Evolutionary conservation across 1,140 invertebrate species (phyloP), one percentile per base, ranked within the genome.

Genomic region (Melitaea cinxia): DNA sequence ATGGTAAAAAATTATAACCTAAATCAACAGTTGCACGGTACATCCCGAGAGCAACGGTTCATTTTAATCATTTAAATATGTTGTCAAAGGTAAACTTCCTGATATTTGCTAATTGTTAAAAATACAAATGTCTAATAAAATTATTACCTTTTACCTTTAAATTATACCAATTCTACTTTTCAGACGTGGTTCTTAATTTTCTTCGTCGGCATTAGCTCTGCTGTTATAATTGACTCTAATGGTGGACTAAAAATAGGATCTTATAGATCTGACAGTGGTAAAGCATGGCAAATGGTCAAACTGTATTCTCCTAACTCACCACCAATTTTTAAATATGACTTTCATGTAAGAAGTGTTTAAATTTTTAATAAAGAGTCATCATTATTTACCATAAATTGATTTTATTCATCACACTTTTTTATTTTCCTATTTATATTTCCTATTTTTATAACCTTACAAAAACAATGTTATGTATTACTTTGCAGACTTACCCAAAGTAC

Each of bases 401-500:
- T n/a, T n/a, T n/a, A n/a, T n/a, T n/a, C n/a, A n/a, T n/a, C n/a
- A n/a, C n/a, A n/a, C n/a, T n/a, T n/a, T n/a, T n/a, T n/a, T n/a
- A n/a, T n/a, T n/a, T n/a, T n/a, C n/a, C n/a, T n/a, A n/a, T n/a
- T n/a, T n/a, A 10, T 35, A 10, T 10, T 7, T 6, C 33, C 33
- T 35, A 35, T 2, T 7, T 4, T n/a, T 35, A 35, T 35, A 35
- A 35, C 2, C 12, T 28, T 28, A 26, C 24, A 26, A 33, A 33
- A 9, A 33, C 1, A 4, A 42, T 42, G 7, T 17, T 17, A 17
- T 42, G 14, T 17, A 1, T 2, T 14, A 42, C 24, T 68, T 78
- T 72, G 2, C 62, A 91, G 85, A 70, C 82, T 2, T 90, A 92
- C 65, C 92, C 93, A 2, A 92, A 93, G 71, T 93, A 93, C 76